Evolutionary conservation across 2,113 vertebrate species (phyloP).

Genomic region (Percina caprodes): DNA sequence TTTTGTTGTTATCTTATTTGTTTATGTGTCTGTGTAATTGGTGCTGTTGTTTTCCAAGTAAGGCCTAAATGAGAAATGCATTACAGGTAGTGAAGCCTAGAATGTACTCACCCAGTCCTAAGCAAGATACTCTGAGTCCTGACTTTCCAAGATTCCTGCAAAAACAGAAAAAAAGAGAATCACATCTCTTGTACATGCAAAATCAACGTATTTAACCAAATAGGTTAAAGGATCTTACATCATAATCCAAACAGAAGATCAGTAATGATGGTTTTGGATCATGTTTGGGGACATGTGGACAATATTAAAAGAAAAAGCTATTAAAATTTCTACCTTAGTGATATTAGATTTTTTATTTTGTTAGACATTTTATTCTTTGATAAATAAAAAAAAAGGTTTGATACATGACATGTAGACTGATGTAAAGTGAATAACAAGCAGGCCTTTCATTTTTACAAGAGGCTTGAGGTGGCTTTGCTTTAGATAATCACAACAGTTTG

Average conservation of each 20-base stretch:
- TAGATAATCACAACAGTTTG: conserved; percentile 44
- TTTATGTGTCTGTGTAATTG: background rate
- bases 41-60: background rate
- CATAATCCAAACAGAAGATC: background rate
- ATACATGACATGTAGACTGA: background rate
- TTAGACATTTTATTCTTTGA: background rate
- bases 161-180: conserved; percentile 44
- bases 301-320: background rate
- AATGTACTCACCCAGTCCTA: conserved; percentile 92
- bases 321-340: background rate
- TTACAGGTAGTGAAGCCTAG: background rate
- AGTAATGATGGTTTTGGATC: background rate
- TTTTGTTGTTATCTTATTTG: background rate
- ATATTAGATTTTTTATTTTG: background rate
- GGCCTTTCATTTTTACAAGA: conserved; percentile 18
- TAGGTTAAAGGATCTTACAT: background rate
- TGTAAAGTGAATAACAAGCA: conserved; percentile 16
- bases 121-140: conserved; percentile 93
- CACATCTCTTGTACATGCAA: background rate
- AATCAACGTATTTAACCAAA: background rate
- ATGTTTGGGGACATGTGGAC: background rate
- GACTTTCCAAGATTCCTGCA: conserved; percentile 96
- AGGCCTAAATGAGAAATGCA: background rate
- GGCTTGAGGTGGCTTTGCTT: background rate
- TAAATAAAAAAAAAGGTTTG: background rate